Evolutionary conservation across 2,888 invertebrate genomes (phyloP), one percentile per base, ranked within the genome.

Genomic region (Ophion obscuratus): DNA sequence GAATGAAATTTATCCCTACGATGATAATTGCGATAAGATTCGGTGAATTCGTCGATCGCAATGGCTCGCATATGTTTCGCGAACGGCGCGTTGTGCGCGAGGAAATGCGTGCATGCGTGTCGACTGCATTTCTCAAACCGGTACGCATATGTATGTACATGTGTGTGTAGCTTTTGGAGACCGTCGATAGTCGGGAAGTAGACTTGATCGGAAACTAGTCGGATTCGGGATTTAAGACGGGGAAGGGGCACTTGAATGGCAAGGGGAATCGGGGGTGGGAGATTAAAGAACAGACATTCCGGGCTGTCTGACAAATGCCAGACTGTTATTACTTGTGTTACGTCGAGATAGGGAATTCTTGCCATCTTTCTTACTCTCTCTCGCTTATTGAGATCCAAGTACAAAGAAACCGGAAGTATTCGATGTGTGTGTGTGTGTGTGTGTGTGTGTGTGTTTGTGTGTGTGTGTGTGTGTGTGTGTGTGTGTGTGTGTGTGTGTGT

Each of bases 351-450:
- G 11, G 17, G 47, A 47, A 4, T 47, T 47, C 47, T 47, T 11
- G 47, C 47, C 24, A 61, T 61, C 20, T n/a, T 20, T 20, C 24
- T 11, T 20, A 24, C n/a, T 61, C 61, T n/a, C 11, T 20, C 61
- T 71, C 36, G 67, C 7, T 27, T 20, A 36, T 70, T 44, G 27
- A 44, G 20, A 40, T 17, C 47, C 2, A 53, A 71, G 10, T 40
- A 36, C 74, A 47, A 74, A 62, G 27, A 61, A 77, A 73, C 82
- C 83, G 85, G 85, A 85, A 85, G 85, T 76, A n/a, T n/a, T n/a
- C n/a, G n/a, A n/a, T n/a, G n/a, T n/a, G n/a, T n/a, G n/a, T n/a
- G n/a, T n/a, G n/a, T n/a, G n/a, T n/a, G n/a, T n/a, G n/a, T n/a
- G n/a, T n/a, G n/a, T n/a, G n/a, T n/a, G n/a, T n/a, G n/a, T n/a